Evolutionary conservation across 2,797 vertebrate genomes (phyloP), one percentile per base, ranked within the genome.

Genomic region (Danionella dracula): DNA sequence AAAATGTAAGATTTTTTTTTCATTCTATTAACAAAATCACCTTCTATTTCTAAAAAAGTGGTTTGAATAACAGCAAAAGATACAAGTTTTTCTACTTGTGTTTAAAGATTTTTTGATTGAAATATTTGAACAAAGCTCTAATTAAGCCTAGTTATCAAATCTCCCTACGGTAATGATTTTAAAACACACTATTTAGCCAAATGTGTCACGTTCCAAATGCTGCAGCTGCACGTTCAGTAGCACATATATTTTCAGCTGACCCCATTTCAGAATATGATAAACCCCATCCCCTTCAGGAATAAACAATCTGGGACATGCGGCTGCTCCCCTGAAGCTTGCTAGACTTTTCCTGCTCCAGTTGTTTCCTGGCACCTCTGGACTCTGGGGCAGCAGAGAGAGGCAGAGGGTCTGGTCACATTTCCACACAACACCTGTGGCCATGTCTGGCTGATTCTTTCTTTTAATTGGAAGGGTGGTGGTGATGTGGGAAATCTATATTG

Each of bases 321-420:
- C 29, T 60, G 29, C 70, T 55, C 41, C 68, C 70, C 65, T 38
- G 37, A 58, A 66, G 69, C 70, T 41, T 56, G 17, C 63, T n/a
- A 70, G 70, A 70, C 42, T 70, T 75, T 66, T 68, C 70, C 76
- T 61, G 70, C 73, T 75, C 64, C 59, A 73, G 53, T 70, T 64
- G 66, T 62, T 70, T 15, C 51, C 23, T 27, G 23, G 23, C 58
- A 31, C 20, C 10, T 19, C 20, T 49, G 15, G 62, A 64, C 68
- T 57, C 37, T 32, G 38, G 60, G 64, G 63, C 59, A 35, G 29
- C 11, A 23, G 35, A 46, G 37, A 46, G 37, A 15, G 42, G 20
- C 42, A 70, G 15, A 57, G 44, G 32, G 23, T 4, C 31, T 20
- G 13, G n/a, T 32, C 38, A 67, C 57, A 46, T 6, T 3, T 27